These are phyloP conservation scores for Chrysina gloriosa DNA, from an alignment of 2,888 invertebrate species.

Conservation along the genomic window DNA sequence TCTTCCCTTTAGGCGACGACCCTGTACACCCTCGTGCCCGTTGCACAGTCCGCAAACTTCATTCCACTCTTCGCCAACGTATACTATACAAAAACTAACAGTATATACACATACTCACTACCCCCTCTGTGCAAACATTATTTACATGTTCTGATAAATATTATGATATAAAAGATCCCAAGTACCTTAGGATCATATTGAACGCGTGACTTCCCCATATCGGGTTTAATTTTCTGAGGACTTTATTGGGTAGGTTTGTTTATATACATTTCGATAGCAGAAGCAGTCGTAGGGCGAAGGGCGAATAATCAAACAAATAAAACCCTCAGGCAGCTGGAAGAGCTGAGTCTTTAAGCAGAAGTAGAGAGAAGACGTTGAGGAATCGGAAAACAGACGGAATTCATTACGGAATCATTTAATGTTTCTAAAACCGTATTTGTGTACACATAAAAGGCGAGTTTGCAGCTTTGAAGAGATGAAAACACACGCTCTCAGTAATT, in stretches of 20 bases:
- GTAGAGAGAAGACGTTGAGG: conserved; percentile 23
- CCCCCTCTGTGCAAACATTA: conserved; percentile 66
- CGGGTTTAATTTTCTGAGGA: conserved; percentile 34
- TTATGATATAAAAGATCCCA: conserved; percentile 60
- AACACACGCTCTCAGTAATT: conserved; percentile 50
- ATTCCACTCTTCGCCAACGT: conserved; percentile 40
- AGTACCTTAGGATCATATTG: conserved; percentile 45
- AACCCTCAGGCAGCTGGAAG: conserved; percentile 31
- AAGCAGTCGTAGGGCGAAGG: conserved; percentile 16
- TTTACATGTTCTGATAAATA: conserved; percentile 63
- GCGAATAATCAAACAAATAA: conserved; percentile 31
- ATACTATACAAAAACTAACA: conserved; percentile 18
- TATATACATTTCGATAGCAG: conserved; percentile 1
- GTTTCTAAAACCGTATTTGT: conserved; percentile 49
- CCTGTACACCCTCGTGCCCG: conserved; percentile 22
- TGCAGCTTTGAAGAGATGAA: conserved; percentile 50
- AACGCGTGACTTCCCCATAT: conserved; percentile 35
- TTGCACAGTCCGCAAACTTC: conserved; percentile 40
- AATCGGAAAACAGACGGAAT: conserved; percentile 35
- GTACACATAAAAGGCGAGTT: conserved; percentile 48
- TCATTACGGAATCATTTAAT: conserved; percentile 48
- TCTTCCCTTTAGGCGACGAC: conserved; percentile 31
- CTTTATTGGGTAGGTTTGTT: conserved; percentile 34
- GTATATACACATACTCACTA: conserved; percentile 50
- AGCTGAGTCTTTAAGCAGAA: conserved; percentile 28